These are phyloP conservation scores for Nanger granti DNA, from an alignment of 2,113 vertebrate genomes.

Conservation along the genomic window DNA sequence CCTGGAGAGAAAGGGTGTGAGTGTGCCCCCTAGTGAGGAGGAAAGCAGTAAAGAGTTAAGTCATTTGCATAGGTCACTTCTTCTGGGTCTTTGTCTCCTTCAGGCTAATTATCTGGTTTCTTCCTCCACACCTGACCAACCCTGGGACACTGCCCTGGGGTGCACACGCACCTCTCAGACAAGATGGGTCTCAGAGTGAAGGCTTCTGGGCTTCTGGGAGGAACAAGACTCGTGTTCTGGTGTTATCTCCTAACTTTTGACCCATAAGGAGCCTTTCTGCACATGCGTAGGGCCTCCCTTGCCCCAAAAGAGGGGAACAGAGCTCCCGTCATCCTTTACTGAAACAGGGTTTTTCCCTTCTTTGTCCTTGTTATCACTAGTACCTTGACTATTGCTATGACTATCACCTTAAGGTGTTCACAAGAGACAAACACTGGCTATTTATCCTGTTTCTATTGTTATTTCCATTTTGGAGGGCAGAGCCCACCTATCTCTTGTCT, in stretches of 20 bases:
- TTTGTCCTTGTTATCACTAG: not conserved
- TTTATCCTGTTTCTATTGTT: not conserved
- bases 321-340: not conserved
- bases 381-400: not conserved
- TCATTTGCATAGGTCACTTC: not conserved
- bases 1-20: not conserved
- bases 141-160: not conserved
- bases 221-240: not conserved
- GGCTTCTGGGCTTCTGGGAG: not conserved
- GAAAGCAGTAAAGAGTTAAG: not conserved
- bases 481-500: not conserved
- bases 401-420: not conserved
- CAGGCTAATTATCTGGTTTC: not conserved
- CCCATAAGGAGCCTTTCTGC: not conserved
- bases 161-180: not conserved
- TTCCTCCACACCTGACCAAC: not conserved
- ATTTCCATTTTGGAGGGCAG: not conserved
- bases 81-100: not conserved
- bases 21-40: not conserved
- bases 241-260: not conserved
- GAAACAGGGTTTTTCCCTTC: not conserved
- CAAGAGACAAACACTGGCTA: not conserved
- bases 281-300: not conserved
- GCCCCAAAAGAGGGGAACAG: not conserved
- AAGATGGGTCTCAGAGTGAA: not conserved